Percentiles rank a stretch among this genome's conserved stretches.
Conservation (phyloP, 2,113 vertebrate species). For the Poecile atricapillus region DNA sequence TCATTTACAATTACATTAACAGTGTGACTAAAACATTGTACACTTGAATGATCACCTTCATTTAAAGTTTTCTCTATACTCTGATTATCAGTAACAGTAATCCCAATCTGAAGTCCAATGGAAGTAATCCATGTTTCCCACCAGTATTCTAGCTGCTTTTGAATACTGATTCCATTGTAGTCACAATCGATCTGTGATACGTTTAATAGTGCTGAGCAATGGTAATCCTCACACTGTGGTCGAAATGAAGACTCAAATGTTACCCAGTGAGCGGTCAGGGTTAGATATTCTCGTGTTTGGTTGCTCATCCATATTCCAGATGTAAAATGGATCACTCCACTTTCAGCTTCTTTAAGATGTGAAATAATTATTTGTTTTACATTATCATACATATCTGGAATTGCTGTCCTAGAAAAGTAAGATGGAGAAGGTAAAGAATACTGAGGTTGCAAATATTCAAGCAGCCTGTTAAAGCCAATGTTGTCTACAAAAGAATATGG, state of each 20-base stretch:
- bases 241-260: constrained; percentile 85
- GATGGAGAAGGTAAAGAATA: constrained; percentile 89
- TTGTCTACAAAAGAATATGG: constrained; percentile 93
- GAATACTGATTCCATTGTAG: constrained; percentile 85
- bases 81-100: constrained; percentile 89
- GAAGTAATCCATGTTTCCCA: constrained; percentile 95
- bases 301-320: constrained; percentile 93
- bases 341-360: constrained; percentile 91
- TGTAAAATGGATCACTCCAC: constrained; percentile 92
- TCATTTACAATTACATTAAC: constrained; percentile 90
- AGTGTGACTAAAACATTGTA: constrained; percentile 93
- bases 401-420: constrained; percentile 93
- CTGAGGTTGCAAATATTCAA: constrained; percentile 92
- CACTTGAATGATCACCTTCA: constrained; percentile 83
- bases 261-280: constrained; percentile 94
- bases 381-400: constrained; percentile 94
- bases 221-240: constrained; percentile 89
- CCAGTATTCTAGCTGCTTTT: constrained; percentile 92
- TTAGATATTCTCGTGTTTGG: constrained; percentile 93
- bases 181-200: constrained; percentile 91
- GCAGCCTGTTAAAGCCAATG: constrained; percentile 88
- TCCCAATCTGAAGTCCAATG: constrained; percentile 87
- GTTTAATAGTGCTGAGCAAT: constrained; percentile 90
- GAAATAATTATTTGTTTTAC: constrained; percentile 87
- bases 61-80: constrained; percentile 85